A percentile compares a stretch with the other conserved stretches of the same genome.
phyloP scores from a whole-genome alignment of 1,140 invertebrate genomes.

The Diabrotica undecimpunctata region DNA sequence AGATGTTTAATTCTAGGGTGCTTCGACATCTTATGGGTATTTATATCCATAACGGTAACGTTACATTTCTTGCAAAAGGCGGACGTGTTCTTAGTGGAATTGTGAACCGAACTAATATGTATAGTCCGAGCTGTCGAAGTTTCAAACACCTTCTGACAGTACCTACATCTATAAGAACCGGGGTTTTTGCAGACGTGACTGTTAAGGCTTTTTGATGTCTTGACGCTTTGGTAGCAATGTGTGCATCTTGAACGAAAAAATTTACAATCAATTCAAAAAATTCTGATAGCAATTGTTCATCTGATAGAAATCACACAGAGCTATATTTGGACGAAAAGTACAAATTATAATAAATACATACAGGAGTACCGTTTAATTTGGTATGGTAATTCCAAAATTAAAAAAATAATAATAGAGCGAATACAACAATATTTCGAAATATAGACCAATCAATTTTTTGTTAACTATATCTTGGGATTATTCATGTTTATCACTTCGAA shows the following conservation, averaged over 20 bases:
- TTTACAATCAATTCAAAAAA: too few species aligned
- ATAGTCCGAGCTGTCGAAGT: neutral
- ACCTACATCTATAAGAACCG: conserved; percentile 25
- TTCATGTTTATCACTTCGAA: too few species aligned
- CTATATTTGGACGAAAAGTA: too few species aligned
- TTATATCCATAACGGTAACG: neutral
- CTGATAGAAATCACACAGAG: too few species aligned
- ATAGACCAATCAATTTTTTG: too few species aligned
- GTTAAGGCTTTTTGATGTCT: conserved; percentile 20
- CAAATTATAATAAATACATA: too few species aligned
- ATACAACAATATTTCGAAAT: too few species aligned
- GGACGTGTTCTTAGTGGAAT: neutral
- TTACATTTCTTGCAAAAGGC: neutral
- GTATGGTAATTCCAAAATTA: too few species aligned
- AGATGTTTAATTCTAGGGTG: conserved; percentile 15
- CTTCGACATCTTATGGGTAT: neutral
- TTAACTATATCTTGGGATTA: too few species aligned
- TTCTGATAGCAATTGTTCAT: too few species aligned
- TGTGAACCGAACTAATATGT: neutral
- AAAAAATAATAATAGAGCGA: too few species aligned
- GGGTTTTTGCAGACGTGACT: conserved; percentile 25
- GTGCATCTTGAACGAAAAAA: conserved; percentile 26
- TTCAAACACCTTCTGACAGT: conserved; percentile 23
- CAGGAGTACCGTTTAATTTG: too few species aligned
- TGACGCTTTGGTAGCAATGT: conserved; percentile 26